Base-by-base conservation (phyloP, 2,797 vertebrate species). In the Muscicapa striata region DNA sequence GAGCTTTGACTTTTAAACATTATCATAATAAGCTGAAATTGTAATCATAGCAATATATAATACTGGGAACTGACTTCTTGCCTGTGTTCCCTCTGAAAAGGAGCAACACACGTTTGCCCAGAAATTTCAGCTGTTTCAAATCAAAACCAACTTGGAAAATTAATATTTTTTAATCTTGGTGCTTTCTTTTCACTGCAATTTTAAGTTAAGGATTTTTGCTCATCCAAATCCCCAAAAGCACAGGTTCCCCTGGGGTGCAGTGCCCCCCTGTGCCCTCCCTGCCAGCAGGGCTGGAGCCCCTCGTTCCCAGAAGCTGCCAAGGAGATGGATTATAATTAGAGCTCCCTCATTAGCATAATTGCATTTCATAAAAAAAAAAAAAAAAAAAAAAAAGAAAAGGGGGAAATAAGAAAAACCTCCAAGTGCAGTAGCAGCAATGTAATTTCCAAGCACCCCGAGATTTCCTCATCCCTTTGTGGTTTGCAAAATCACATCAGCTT, bases 401-500 rank as follows among this genome's bases (percentile, higher is more conserved):
- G 5, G 24, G 4, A 6, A 77, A 49, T 58, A 51, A 75, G 88
- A 24, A 85, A 83, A 83, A 21, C 2, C 49, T 67, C 32, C 52
- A 36, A 34, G 15, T 43, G 66, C 20, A 17, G 68, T 2, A 78
- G 32, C 49, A 69, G 57, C 1, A 4, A 10, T 10, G 49, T 32
- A 0, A 1, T 74, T 91, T 23, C 77, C 32, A 13, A 29, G 41
- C 23, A 32, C 38, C 21, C 73, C 0, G 0, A 5, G n/a, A 10
- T 55, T 84, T 57, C 73, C 41, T 45, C 13, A 1, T 77, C 77
- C 64, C 0, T 0, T 5, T 24, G 49, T 0, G 0, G 3, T 52
- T 61, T 34, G 5, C 1, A 0, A 30, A 14, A 16, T n/a, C 4
- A 0, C 4, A 0, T 27, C 1, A 0, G 49, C 5, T 88, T 80